Evolutionary conservation across 2,797 vertebrate genomes (phyloP).

Genomic region (Emydoidea blandingii): DNA sequence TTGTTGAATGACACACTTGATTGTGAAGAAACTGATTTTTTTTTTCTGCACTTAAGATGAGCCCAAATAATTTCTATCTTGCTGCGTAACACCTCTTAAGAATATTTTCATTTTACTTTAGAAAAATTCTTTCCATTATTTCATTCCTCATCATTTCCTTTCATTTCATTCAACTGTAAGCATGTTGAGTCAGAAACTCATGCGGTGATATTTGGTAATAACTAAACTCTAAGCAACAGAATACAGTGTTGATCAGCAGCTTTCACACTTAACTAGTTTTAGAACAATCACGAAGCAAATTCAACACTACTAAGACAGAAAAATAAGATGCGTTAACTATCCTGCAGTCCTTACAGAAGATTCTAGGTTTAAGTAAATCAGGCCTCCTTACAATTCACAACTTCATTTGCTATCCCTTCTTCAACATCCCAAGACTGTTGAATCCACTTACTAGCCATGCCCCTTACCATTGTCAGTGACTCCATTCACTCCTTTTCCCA

Average conservation of each 20-base stretch:
- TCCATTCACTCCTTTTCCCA: neutral
- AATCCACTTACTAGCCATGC: neutral
- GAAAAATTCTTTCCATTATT: neutral
- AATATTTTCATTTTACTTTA: neutral
- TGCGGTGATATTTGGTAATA: neutral
- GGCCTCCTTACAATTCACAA: neutral
- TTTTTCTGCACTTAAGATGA: neutral
- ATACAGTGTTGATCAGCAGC: neutral
- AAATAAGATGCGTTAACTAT: rapidly evolving
- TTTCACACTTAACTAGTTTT: neutral
- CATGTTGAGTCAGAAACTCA: neutral
- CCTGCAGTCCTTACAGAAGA: neutral
- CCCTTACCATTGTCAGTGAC: neutral
- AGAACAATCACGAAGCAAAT: neutral
- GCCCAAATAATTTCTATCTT: neutral
- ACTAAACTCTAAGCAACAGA: neutral
- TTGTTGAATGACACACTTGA: neutral
- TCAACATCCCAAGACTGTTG: neutral
- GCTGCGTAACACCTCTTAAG: neutral
- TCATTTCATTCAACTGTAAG: neutral
- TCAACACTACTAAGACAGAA: neutral
- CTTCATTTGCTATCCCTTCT: neutral
- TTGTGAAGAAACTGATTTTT: neutral
- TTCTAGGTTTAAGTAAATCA: neutral
- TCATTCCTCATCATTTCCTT: neutral